Percentiles rank a stretch among this genome's conserved stretches.
These are phyloP conservation scores for Cenopis cana DNA, from an alignment of 2,888 invertebrate genomes.

Conservation along the genomic window DNA sequence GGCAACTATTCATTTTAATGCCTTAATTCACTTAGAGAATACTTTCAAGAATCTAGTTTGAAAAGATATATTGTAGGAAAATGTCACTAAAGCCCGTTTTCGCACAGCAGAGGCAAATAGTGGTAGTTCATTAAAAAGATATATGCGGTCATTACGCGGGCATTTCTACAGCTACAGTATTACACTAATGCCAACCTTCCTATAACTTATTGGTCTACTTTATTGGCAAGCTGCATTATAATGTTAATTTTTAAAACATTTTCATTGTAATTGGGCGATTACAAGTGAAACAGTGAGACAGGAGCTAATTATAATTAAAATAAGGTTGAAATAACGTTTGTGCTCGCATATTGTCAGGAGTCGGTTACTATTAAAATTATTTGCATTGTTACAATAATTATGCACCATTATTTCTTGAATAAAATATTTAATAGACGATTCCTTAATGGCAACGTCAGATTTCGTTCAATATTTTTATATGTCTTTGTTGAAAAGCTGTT, in stretches of 20 bases:
- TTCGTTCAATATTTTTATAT: background rate
- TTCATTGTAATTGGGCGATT: background rate
- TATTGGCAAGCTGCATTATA: conserved; percentile 39
- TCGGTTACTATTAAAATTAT: too few relatives aligned
- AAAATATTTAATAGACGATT: background rate
- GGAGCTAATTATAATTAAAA: background rate
- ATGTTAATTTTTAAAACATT: conserved; percentile 2
- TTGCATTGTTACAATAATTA: too few relatives aligned
- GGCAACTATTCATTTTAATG: conserved; percentile 59
- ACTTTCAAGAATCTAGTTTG: conserved; percentile 61
- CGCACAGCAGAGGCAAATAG: conserved; percentile 69
- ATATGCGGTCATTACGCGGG: conserved; percentile 77
- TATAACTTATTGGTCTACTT: conserved; percentile 60
- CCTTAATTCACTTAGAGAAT: conserved; percentile 63
- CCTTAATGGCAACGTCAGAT: background rate
- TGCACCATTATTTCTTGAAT: background rate
- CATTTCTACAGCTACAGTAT: conserved; percentile 63
- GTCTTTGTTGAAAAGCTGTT: background rate
- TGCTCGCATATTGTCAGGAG: too few relatives aligned
- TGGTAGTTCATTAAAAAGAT: conserved; percentile 79
- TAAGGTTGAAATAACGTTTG: too few relatives aligned
- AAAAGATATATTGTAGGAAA: conserved; percentile 68
- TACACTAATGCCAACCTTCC: conserved; percentile 63
- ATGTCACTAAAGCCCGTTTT: conserved; percentile 66
- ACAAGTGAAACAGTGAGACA: background rate